Percentiles rank a stretch among this genome's conserved stretches.
These are phyloP conservation scores for Trichogramma dendrolimi DNA, from an alignment of 2,888 invertebrate genomes.

Conservation along the genomic window DNA sequence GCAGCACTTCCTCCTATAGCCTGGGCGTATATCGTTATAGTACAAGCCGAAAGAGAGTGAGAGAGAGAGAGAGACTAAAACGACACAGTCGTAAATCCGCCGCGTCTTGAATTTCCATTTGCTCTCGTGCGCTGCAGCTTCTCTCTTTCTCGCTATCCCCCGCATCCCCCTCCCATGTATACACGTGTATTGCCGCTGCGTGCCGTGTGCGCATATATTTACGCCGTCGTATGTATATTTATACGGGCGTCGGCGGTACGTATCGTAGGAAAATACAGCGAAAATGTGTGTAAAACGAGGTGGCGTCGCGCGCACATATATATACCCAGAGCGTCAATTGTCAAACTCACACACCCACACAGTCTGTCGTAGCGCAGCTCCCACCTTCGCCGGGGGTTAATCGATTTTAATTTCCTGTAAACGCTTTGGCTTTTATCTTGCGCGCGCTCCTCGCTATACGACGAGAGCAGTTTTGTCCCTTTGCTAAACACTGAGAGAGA, in stretches of 20 bases:
- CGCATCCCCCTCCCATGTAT: neutral
- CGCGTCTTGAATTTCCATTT: constrained; percentile 15
- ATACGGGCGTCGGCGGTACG: neutral
- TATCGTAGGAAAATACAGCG: no score
- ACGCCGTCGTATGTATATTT: constrained; percentile 19
- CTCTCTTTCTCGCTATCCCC: constrained; percentile 14
- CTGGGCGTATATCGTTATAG: no score
- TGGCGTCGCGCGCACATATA: constrained; percentile 9
- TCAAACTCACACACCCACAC: no score
- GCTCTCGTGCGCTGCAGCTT: neutral
- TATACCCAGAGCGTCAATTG: neutral
- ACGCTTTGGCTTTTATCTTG: no score
- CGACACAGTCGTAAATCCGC: constrained; percentile 19
- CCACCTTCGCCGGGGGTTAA: constrained; percentile 30
- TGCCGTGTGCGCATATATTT: constrained; percentile 12
- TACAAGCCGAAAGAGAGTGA: no score
- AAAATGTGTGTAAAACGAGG: neutral
- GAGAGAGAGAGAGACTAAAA: neutral
- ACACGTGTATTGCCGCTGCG: neutral
- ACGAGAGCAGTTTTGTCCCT: neutral
- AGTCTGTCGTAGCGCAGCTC: no score
- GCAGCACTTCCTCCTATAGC: no score
- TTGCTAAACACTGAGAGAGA: neutral
- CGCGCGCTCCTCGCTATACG: constrained; percentile 27
- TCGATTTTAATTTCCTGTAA: constrained; percentile 45